These are phyloP conservation scores for Cardinalis cardinalis DNA, from an alignment of 2,113 vertebrate genomes.

Conservation along the genomic window DNA sequence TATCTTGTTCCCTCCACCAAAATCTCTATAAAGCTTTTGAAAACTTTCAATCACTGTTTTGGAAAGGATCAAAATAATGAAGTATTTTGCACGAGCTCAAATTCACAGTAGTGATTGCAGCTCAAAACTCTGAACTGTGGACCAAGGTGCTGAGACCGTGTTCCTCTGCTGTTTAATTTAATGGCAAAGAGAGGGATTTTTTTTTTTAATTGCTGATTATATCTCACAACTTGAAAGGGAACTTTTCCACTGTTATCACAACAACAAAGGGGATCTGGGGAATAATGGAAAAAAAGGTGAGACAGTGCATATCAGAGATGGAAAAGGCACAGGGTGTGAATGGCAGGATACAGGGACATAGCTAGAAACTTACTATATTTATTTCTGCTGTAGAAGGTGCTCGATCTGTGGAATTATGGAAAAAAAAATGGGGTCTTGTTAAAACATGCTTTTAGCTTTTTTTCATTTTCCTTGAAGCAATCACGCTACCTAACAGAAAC, in stretches of 20 bases:
- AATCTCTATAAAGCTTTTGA: slow-evolving; percentile 7
- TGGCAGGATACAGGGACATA: not conserved
- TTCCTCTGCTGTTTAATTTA: not conserved
- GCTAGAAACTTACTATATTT: not conserved
- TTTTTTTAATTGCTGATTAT: not conserved
- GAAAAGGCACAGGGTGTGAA: not conserved
- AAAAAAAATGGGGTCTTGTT: not conserved
- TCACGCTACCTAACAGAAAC: not conserved
- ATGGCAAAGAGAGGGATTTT: not conserved
- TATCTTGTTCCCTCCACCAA: not conserved
- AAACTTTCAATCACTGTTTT: not conserved
- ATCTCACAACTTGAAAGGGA: not conserved
- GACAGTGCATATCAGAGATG: not conserved
- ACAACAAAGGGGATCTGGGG: not conserved
- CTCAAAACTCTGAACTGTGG: not conserved
- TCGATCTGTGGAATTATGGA: not conserved
- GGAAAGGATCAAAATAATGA: not conserved
- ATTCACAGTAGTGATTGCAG: not conserved
- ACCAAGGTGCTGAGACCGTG: not conserved
- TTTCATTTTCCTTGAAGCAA: not conserved
- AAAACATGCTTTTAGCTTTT: not conserved
- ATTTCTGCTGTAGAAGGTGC: not conserved
- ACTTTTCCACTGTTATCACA: not conserved
- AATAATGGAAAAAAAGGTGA: not conserved
- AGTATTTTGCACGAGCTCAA: not conserved